Conservation (phyloP, 2,888 invertebrate species). For the Oscheius sp. region DNA sequence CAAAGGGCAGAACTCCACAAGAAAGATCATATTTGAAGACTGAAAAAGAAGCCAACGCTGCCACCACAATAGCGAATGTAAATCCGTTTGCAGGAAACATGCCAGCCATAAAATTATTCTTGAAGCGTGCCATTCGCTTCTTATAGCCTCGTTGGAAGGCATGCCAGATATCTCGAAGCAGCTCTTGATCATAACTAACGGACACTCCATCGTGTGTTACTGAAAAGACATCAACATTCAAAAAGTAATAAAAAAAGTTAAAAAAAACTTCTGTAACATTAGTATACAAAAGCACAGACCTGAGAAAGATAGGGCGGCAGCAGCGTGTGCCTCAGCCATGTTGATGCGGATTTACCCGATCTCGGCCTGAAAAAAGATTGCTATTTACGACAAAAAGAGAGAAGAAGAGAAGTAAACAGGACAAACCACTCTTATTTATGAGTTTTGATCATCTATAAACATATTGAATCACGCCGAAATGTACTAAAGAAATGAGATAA, state of each 20-base stretch:
- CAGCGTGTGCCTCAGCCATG: constrained; percentile 69
- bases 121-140: constrained; percentile 86
- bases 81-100: constrained; percentile 93
- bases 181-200: constrained; percentile 95
- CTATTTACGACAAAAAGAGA: too few species aligned
- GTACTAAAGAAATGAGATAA: too few species aligned
- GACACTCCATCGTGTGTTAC: constrained; percentile 97
- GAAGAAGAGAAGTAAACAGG: too few species aligned
- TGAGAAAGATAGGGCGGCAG: constrained; percentile 62
- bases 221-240: constrained; percentile 16
- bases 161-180: constrained; percentile 91
- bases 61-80: constrained; percentile 85
- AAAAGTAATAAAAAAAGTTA: too few species aligned
- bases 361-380: too few species aligned
- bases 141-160: constrained; percentile 95
- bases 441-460: too few species aligned
- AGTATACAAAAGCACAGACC: constrained; percentile 30
- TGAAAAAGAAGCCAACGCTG: constrained; percentile 79
- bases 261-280: not conserved
- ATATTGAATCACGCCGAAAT: too few species aligned
- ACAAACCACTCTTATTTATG: too few species aligned
- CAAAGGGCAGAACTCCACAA: constrained; percentile 82
- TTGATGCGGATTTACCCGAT: constrained; percentile 4
- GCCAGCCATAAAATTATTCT: constrained; percentile 94
- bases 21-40: constrained; percentile 71